Base-by-base conservation (phyloP, 2,113 vertebrate genomes). In the Eubucco bourcierii region DNA sequence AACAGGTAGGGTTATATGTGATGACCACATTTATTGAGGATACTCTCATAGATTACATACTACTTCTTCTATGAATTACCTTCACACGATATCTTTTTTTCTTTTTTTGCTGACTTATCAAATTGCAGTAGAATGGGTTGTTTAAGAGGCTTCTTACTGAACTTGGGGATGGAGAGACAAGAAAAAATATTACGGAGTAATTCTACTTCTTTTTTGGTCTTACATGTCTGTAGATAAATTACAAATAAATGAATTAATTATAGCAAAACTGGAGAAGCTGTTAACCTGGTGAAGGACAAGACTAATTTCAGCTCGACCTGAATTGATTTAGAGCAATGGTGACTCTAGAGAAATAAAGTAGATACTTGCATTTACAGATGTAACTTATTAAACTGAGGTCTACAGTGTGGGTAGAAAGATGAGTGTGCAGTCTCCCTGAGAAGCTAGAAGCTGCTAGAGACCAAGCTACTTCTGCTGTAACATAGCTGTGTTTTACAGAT, bases 251-350 rank as follows among this genome's bases (percentile, higher is more conserved):
- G 44, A 46, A 46, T 90, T 95, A 94, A 96, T 95, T 93, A 94
- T 96, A 92, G 81, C 31, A 89, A 91, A 92, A 75, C 1, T 34
- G 65, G 73, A 88, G 82, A 90, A 90, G 92, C 53, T 65, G 61
- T 94, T 92, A 93, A 93, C 79, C 72, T 82, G 46, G 41, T 94
- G 95, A 96, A 95, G 93, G 95, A 33, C 95, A 96, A 89, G 82
- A 80, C 94, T 95, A 96, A 96, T 94, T 96, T 94, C 87, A 85
- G 93, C 68, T 8, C 82, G 93, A 93, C 95, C 95, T 95, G 87
- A 93, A 95, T 94, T 94, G 89, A 93, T 95, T 85, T 96, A 72
- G 95, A 91, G 79, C 93, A 72, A 24, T 71, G 39, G 55, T 94
- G 91, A 90, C 96, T 85, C 89, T 93, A 87, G 94, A 95, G 95